These are phyloP conservation scores for Gobio occitaniae DNA, from an alignment of 2,797 vertebrate species.

Conservation along the genomic window DNA sequence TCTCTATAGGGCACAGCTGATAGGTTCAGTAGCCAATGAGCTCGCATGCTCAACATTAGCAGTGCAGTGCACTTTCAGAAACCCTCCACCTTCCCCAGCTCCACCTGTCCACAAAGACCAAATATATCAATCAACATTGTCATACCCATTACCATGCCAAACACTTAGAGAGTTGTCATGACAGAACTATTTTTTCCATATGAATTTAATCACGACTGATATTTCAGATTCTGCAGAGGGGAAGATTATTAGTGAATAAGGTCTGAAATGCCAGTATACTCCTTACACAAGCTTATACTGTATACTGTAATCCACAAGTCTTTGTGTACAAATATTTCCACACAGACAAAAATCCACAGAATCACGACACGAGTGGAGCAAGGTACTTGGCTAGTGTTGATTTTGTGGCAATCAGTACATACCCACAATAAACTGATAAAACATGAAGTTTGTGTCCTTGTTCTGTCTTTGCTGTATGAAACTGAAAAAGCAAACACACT, in stretches of 20 bases:
- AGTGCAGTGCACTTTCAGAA: neutral
- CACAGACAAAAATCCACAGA: neutral
- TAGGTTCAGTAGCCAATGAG: too few relatives aligned
- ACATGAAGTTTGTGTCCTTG: slow-evolving; percentile 20
- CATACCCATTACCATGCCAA: neutral
- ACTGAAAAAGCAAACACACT: slow-evolving; percentile 13
- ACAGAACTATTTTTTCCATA: neutral
- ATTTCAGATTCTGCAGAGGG: neutral
- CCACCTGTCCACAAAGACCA: neutral
- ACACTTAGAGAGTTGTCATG: too few relatives aligned
- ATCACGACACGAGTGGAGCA: neutral
- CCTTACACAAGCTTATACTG: neutral
- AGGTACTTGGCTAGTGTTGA: neutral
- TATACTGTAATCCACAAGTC: slow-evolving; percentile 7
- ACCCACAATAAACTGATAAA: neutral
- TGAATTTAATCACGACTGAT: neutral
- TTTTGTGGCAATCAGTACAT: slow-evolving; percentile 7
- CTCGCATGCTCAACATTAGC: neutral
- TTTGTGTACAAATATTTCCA: neutral
- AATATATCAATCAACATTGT: neutral
- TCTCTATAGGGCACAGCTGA: too few relatives aligned
- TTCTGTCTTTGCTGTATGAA: neutral
- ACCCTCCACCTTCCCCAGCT: neutral
- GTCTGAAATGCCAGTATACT: neutral
- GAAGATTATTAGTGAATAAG: neutral